These are phyloP conservation scores for Rhinopomastus cyanomelas DNA, from an alignment of 2,113 vertebrate species.

Conservation along the genomic window DNA sequence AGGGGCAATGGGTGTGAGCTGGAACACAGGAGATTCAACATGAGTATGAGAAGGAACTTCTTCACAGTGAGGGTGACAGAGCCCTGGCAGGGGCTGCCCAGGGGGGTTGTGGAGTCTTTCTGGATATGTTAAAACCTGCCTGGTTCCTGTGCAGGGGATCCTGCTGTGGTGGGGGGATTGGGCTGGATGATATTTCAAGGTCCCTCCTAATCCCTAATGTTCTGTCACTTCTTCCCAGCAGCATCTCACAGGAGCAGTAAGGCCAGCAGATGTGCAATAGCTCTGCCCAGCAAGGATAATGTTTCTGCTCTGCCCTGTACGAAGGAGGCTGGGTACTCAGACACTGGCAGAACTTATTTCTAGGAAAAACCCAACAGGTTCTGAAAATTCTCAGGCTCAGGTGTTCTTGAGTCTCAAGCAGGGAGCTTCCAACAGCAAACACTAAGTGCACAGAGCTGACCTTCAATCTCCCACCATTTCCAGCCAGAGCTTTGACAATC, in stretches of 20 bases:
- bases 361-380: neutral
- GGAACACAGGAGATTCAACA: too few species aligned
- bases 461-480: neutral
- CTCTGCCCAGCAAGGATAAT: neutral
- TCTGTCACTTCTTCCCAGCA: neutral
- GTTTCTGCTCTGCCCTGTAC: fast-evolving
- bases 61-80: too few species aligned
- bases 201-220: too few species aligned
- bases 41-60: too few species aligned
- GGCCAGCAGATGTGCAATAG: fast-evolving
- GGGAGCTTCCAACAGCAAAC: neutral
- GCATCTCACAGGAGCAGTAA: neutral
- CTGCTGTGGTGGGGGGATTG: too few species aligned
- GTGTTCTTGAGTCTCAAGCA: neutral
- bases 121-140: too few species aligned
- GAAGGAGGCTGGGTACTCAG: neutral
- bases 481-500: neutral
- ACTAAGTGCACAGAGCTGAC: neutral
- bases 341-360: fast-evolving
- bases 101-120: too few species aligned
- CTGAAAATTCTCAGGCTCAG: neutral
- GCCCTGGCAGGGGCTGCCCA: too few species aligned
- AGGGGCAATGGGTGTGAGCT: too few species aligned
- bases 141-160: too few species aligned
- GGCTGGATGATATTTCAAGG: too few species aligned